Conservation (phyloP, 2,113 vertebrate genomes). For the Poeciliopsis retropinna region DNA sequence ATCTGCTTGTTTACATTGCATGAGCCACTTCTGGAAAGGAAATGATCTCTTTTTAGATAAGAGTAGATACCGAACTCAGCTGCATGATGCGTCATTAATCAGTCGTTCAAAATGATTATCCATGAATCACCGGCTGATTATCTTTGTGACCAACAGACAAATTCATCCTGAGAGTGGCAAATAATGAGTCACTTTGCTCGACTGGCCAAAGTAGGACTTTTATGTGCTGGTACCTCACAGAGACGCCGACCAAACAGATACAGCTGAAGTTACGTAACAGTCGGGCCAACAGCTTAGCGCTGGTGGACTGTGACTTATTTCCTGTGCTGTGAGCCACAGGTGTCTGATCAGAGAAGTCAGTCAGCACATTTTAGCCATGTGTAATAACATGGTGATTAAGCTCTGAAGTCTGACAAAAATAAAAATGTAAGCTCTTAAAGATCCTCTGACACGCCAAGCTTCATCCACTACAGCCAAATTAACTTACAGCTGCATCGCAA, state of each 20-base stretch:
- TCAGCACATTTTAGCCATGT: slow-evolving; percentile 48
- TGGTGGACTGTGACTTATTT: slow-evolving; percentile 50
- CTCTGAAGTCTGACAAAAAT: slow-evolving; percentile 35
- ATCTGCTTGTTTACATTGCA: background rate
- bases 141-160: slow-evolving; percentile 3
- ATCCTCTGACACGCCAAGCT: slow-evolving; percentile 65
- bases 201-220: slow-evolving; percentile 18
- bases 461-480: slow-evolving; percentile 30
- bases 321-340: slow-evolving; percentile 48
- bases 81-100: slow-evolving; percentile 26
- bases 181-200: slow-evolving; percentile 30
- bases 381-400: slow-evolving; percentile 63
- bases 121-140: slow-evolving; percentile 12
- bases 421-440: slow-evolving; percentile 58
- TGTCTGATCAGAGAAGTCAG: slow-evolving; percentile 50
- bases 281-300: slow-evolving; percentile 21
- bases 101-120: background rate
- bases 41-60: slow-evolving; percentile 3
- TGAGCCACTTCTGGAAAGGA: slow-evolving; percentile 3
- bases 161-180: slow-evolving; percentile 27
- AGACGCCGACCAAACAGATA: slow-evolving; percentile 22
- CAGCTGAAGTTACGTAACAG: slow-evolving; percentile 39
- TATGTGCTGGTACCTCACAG: background rate
- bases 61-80: slow-evolving; percentile 11
- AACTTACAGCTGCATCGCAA: slow-evolving; percentile 37